Conservation (phyloP, 2,113 vertebrate species). For the Megaceryle maxima region DNA sequence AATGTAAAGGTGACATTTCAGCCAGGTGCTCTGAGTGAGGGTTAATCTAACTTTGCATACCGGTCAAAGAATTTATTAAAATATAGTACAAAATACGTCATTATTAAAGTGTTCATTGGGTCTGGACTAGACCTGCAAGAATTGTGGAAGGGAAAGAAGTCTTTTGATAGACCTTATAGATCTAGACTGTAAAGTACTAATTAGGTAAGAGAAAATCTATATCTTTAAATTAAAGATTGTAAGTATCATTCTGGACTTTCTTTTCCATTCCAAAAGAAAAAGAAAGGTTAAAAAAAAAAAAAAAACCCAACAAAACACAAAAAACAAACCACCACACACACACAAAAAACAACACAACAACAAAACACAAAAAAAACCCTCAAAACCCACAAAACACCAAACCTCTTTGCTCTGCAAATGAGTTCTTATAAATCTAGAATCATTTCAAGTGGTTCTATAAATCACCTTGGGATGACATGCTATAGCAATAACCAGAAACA, state of each 20-base stretch:
- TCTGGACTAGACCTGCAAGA: not conserved
- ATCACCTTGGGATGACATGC: not conserved
- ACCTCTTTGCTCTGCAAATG: not conserved
- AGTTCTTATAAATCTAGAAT: conserved; percentile 15
- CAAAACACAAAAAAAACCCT: too few species aligned
- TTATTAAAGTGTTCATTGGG: not conserved
- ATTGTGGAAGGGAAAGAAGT: not conserved
- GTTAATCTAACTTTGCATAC: not conserved
- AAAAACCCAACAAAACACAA: too few species aligned
- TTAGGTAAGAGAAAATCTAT: not conserved
- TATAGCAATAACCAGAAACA: conserved; percentile 12
- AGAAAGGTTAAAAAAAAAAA: not conserved
- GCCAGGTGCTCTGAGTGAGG: not conserved
- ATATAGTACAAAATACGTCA: not conserved
- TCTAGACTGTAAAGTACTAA: not conserved
- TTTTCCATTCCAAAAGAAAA: not conserved
- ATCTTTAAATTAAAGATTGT: not conserved
- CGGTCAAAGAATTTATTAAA: not conserved
- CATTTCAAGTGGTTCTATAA: not conserved
- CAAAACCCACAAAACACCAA: too few species aligned
- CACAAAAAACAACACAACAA: too few species aligned
- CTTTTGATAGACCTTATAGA: not conserved
- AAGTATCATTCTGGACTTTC: not conserved
- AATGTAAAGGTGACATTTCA: not conserved
- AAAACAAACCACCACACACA: too few species aligned